Evolutionary conservation across 2,797 vertebrate species (phyloP).

Genomic region (Heliangelus exortis): DNA sequence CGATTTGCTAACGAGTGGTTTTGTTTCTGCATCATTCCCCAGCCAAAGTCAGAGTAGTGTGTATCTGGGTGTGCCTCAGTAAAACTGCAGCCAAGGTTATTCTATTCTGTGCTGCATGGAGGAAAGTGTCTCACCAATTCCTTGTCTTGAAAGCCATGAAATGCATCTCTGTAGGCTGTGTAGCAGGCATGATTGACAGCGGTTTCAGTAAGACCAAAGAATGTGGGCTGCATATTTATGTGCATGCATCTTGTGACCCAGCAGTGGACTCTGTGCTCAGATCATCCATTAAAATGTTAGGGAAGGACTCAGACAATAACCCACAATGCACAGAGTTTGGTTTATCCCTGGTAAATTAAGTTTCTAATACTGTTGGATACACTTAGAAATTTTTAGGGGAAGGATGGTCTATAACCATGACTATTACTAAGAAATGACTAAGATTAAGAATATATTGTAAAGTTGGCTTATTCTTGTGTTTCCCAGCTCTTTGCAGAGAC

Average conservation of each 20-base stretch:
- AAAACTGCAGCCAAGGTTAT: neutral
- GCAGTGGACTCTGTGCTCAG: neutral
- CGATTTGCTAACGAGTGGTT: neutral
- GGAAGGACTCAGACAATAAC: neutral
- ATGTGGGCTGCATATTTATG: conserved; percentile 8
- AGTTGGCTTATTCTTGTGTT: neutral
- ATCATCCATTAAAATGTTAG: neutral
- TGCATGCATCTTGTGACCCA: neutral
- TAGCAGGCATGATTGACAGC: neutral
- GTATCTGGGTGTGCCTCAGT: neutral
- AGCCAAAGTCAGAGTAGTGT: neutral
- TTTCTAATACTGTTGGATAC: neutral
- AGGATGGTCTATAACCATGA: neutral
- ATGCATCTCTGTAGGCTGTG: neutral
- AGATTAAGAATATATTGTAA: neutral
- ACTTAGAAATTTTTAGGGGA: neutral
- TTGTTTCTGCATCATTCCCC: neutral
- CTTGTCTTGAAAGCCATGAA: neutral
- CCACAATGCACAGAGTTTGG: neutral
- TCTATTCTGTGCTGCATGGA: neutral
- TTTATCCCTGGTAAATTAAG: neutral
- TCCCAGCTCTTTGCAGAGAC: neutral
- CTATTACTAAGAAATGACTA: neutral
- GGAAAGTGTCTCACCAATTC: neutral
- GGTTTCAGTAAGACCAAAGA: neutral